These are phyloP conservation scores for Hofmannophila pseudospretella DNA, from an alignment of 2,888 invertebrate species.

Conservation along the genomic window DNA sequence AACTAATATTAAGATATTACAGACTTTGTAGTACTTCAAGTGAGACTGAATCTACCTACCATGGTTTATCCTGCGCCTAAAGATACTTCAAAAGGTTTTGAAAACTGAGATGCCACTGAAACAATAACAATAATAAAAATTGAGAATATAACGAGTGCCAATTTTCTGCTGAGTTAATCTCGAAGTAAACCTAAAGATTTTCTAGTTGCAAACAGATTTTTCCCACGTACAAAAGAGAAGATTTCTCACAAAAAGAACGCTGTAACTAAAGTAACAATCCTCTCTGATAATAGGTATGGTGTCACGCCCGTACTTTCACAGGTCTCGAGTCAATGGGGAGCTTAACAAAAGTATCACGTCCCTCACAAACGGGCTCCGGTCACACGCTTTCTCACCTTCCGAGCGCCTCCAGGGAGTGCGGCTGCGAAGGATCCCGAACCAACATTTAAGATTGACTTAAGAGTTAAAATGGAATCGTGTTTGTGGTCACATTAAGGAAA, in stretches of 20 bases:
- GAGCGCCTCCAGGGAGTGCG: constrained; percentile 29
- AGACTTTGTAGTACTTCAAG: too few relatives aligned
- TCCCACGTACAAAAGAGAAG: not conserved
- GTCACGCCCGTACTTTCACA: constrained; percentile 15
- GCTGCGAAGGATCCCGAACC: constrained; percentile 12
- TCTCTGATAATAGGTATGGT: constrained; percentile 7
- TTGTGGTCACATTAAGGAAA: constrained; percentile 1
- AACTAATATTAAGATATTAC: too few relatives aligned
- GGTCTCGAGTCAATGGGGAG: constrained; percentile 28
- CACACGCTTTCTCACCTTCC: constrained; percentile 41
- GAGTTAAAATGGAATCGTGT: constrained; percentile 10
- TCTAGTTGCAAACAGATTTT: not conserved
- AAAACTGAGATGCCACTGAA: too few relatives aligned
- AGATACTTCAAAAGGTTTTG: too few relatives aligned
- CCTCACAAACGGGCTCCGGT: constrained; percentile 44
- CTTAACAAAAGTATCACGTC: constrained; percentile 54
- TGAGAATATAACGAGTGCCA: too few relatives aligned
- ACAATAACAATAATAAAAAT: too few relatives aligned
- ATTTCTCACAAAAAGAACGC: constrained; percentile 1
- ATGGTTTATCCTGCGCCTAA: too few relatives aligned
- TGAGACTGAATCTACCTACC: too few relatives aligned
- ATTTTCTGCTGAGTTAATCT: too few relatives aligned
- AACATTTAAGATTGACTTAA: constrained; percentile 15
- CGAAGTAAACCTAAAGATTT: too few relatives aligned
- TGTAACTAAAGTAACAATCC: not conserved